Base-by-base conservation (phyloP, 2,113 vertebrate genomes). In the Corydoras sp. region DNA sequence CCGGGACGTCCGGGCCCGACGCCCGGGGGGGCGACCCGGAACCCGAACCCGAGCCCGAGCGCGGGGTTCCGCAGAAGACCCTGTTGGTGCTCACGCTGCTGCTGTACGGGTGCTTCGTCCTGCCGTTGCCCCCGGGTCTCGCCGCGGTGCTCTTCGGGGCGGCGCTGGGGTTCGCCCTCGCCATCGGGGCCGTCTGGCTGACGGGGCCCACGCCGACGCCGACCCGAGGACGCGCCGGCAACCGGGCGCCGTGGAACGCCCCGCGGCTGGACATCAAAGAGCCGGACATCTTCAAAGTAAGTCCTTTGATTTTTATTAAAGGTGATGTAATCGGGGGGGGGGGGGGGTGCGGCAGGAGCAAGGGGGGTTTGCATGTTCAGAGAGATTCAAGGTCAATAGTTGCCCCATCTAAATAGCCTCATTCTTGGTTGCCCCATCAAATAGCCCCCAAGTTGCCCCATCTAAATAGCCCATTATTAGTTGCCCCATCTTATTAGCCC, bases 211-310 rank as follows among this genome's bases (percentile, higher is more conserved):
- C 54, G 10, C 49, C 4, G 14, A n/a, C 58, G 1, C 12, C 58
- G 55, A 53, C 43, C 30, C 54, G 50, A 51, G 11, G 6, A 9
- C 30, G 10, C 8, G 43, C 29, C 13, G 9, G 24, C 9, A 12
- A 1, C 15, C 81, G 80, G 10, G 84, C 85, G 64, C 85, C 43
- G 35, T 89, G 91, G 89, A 89, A 88, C 74, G 72, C 87, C 24
- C 78, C 86, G 69, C 86, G 91, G 75, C 76, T 98, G 70, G 92
- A 95, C 79, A 94, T 98, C 82, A 91, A 91, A 76, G 95, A 99
- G 81, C 96, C 97, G 13, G 93, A 90, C 79, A 92, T 95, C 71
- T 86, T 94, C 63, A 99, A 97, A 94, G 94, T 96, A 65, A 82
- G 92, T 74, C 4, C 29, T 53, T 24, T 24, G 18, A 24, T 24